A percentile compares a stretch with the other conserved stretches of the same genome.
These are phyloP conservation scores for Erebia ligea DNA, from an alignment of 2,888 invertebrate species.

Conservation along the genomic window DNA sequence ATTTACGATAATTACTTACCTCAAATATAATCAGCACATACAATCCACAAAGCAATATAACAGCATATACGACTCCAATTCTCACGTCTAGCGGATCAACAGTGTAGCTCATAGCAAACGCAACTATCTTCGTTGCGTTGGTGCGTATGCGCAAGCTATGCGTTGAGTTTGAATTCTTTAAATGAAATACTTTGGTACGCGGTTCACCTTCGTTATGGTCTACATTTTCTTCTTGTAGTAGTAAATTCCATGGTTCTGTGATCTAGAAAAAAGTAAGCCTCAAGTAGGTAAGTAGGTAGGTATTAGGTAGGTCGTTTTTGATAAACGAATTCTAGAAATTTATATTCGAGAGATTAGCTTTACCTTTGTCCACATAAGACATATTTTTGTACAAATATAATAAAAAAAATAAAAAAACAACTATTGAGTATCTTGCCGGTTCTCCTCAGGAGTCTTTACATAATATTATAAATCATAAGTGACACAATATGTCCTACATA, in stretches of 20 bases:
- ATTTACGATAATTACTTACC: conserved; percentile 69
- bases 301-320: too few species aligned
- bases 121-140: conserved; percentile 52
- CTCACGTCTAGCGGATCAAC: conserved; percentile 85
- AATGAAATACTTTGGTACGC: conserved; percentile 59
- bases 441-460: too few species aligned
- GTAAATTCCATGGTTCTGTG: conserved; percentile 83
- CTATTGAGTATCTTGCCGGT: too few species aligned
- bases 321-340: conserved; percentile 45
- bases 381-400: too few species aligned
- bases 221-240: conserved; percentile 82
- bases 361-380: too few species aligned
- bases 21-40: conserved; percentile 94
- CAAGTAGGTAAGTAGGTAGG: background rate
- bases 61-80: conserved; percentile 89
- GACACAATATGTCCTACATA: too few species aligned
- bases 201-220: conserved; percentile 81
- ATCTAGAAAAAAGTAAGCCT: conserved; percentile 50
- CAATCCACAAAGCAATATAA: conserved; percentile 88
- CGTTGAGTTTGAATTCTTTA: conserved; percentile 8
- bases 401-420: too few species aligned
- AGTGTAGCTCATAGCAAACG: conserved; percentile 78
- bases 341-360: too few species aligned
- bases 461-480: too few species aligned
- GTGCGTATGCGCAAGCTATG: conserved; percentile 53